A percentile compares a stretch with the other conserved stretches of the same genome.
These are phyloP conservation scores for Drosophila repleta DNA, from an alignment of 1,140 invertebrate genomes.

Conservation along the genomic window DNA sequence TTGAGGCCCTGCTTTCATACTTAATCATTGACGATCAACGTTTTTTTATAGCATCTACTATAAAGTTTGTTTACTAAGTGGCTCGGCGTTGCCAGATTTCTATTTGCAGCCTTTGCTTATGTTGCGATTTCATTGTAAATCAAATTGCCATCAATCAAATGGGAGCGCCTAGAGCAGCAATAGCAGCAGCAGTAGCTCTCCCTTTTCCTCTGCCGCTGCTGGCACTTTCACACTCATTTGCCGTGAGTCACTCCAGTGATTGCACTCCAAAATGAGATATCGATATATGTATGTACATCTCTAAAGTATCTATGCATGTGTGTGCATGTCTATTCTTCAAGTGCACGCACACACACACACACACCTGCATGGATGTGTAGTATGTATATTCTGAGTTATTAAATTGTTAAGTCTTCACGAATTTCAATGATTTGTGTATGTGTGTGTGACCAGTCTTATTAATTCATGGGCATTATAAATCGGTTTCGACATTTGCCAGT, in stretches of 20 bases:
- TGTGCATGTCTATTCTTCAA: not conserved
- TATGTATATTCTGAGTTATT: not conserved
- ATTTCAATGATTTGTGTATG: constrained; percentile 2
- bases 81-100: not conserved
- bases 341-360: too few relatives aligned
- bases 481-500: constrained; percentile 35
- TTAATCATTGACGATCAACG: not conserved
- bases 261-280: not conserved
- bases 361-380: not conserved
- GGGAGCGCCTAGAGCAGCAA: not conserved
- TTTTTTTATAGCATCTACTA: constrained; percentile 2
- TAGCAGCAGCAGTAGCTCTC: constrained; percentile 9
- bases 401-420: not conserved
- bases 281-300: not conserved
- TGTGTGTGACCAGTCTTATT: not conserved
- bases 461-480: constrained; percentile 20
- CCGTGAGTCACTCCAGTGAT: constrained; percentile 43
- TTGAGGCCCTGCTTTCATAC: not conserved
- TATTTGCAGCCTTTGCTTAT: not conserved
- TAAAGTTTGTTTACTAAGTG: not conserved
- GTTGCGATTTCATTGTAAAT: constrained; percentile 8
- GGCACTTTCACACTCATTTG: constrained; percentile 49
- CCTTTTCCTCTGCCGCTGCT: constrained; percentile 3
- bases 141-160: constrained; percentile 31
- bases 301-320: not conserved